A percentile compares a stretch with the other conserved stretches of the same genome.
These are phyloP conservation scores for Gonatopus flavifemur DNA, from an alignment of 1,140 invertebrate species.

Conservation along the genomic window DNA sequence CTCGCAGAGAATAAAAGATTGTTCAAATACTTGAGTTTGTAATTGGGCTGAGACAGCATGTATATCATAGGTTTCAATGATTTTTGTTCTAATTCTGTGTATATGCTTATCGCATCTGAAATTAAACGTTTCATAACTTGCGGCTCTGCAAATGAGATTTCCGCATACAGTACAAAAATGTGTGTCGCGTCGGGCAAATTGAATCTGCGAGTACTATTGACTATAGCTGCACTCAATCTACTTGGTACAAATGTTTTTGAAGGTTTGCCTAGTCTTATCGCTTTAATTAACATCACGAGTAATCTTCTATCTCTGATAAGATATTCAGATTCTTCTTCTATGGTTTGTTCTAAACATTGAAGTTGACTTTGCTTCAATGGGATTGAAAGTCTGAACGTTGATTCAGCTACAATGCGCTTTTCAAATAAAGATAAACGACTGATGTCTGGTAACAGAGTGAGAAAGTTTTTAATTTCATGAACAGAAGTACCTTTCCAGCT, in stretches of 20 bases:
- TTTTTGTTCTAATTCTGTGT: background rate
- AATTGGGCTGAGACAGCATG: background rate
- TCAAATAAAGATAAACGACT: slow-evolving; percentile 21
- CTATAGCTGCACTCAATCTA: slow-evolving; percentile 19
- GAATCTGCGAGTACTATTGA: slow-evolving; percentile 8
- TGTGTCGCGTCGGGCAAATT: slow-evolving; percentile 6
- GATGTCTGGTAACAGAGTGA: slow-evolving; percentile 20
- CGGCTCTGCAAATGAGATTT: slow-evolving; percentile 3
- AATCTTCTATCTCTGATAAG: slow-evolving; percentile 14
- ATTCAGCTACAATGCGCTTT: slow-evolving; percentile 15
- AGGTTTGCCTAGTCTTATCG: slow-evolving; percentile 9
- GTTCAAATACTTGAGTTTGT: slow-evolving; percentile 21
- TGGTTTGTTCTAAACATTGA: slow-evolving; percentile 10
- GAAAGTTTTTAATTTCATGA: no score
- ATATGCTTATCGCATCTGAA: slow-evolving; percentile 6
- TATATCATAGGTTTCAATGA: background rate
- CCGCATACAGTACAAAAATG: slow-evolving; percentile 21
- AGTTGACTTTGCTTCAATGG: slow-evolving; percentile 7
- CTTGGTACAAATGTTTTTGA: slow-evolving; percentile 7
- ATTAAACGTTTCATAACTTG: slow-evolving; percentile 9
- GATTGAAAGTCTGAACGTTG: slow-evolving; percentile 17
- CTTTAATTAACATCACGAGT: slow-evolving; percentile 23
- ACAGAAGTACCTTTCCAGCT: no score
- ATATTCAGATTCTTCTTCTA: slow-evolving; percentile 10
- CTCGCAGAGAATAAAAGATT: slow-evolving; percentile 19